These are phyloP conservation scores for Orchesellides sinensis DNA, from an alignment of 2,888 invertebrate species.

Conservation along the genomic window DNA sequence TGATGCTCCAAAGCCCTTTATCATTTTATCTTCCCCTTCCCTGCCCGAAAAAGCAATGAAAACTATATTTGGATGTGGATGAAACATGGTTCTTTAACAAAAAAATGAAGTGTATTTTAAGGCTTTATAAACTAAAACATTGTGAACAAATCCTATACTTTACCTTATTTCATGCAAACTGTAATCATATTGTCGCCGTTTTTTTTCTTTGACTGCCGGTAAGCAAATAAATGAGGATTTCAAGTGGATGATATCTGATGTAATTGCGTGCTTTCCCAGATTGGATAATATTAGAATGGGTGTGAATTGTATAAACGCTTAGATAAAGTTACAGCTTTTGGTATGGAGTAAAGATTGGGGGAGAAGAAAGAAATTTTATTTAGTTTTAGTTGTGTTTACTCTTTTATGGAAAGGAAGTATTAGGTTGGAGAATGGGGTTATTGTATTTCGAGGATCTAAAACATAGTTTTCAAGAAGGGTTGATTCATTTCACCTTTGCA, in stretches of 20 bases:
- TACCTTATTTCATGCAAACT: too few species aligned
- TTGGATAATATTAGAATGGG: slow-evolving; percentile 26
- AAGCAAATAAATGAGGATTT: slow-evolving; percentile 11
- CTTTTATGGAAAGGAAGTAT: background rate
- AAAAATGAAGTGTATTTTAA: too few species aligned
- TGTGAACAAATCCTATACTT: background rate
- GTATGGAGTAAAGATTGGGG: slow-evolving; percentile 11
- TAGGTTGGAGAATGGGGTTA: background rate
- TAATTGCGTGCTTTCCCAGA: slow-evolving; percentile 40
- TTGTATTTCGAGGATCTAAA: too few species aligned
- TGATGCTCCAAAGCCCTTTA: background rate
- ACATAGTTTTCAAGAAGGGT: too few species aligned
- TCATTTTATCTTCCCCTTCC: slow-evolving; percentile 1
- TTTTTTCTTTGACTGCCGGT: background rate
- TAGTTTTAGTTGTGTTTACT: background rate
- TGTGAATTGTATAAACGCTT: slow-evolving; percentile 32
- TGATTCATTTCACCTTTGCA: too few species aligned
- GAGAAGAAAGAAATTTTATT: slow-evolving; percentile 3
- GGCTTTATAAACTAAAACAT: background rate
- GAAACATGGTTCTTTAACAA: background rate
- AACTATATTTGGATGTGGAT: background rate
- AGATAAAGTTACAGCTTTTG: too few species aligned
- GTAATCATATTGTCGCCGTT: too few species aligned
- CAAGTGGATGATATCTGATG: slow-evolving; percentile 42
- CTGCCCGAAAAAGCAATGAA: too few species aligned